phyloP scores from a whole-genome alignment of 2,888 invertebrate genomes.

The Cotesia congregata region DNA sequence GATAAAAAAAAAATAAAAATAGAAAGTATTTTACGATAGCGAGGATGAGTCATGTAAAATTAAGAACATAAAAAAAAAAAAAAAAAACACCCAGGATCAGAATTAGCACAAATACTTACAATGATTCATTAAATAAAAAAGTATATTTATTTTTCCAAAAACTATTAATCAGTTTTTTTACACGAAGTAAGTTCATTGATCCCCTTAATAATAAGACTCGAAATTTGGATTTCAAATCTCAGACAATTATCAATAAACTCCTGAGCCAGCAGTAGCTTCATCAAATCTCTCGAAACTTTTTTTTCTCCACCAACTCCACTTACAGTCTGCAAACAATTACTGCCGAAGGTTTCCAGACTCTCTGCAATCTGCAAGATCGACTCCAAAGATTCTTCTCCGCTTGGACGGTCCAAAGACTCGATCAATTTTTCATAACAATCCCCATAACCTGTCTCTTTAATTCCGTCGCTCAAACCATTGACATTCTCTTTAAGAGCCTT shows the following conservation, averaged over 20 bases:
- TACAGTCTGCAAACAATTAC: slow-evolving; percentile 40
- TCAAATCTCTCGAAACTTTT: slow-evolving; percentile 8
- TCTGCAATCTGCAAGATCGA: slow-evolving; percentile 40
- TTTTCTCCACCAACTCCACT: neutral
- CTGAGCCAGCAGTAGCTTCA: slow-evolving; percentile 35
- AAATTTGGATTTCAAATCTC: slow-evolving; percentile 30
- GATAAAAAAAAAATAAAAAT: slow-evolving; percentile 50
- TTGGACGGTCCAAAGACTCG: slow-evolving; percentile 38
- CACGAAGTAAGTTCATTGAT: slow-evolving; percentile 20
- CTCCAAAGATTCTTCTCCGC: slow-evolving; percentile 28
- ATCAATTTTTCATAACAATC: slow-evolving; percentile 41
- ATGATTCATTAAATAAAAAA: slow-evolving; percentile 8
- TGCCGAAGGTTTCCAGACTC: slow-evolving; percentile 46
- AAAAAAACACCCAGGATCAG: neutral
- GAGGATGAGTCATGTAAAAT: slow-evolving; percentile 24
- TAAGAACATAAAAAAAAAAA: slow-evolving; percentile 31
- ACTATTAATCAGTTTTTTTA: neutral
- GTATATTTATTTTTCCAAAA: neutral
- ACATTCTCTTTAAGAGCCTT: slow-evolving; percentile 43
- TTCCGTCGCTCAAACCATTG: slow-evolving; percentile 37
- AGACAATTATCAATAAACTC: slow-evolving; percentile 45
- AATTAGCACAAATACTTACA: slow-evolving; percentile 23
- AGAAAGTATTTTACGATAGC: neutral
- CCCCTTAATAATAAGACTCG: slow-evolving; percentile 29
- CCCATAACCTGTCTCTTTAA: slow-evolving; percentile 42